Evolutionary conservation across 2,888 invertebrate species (phyloP), one percentile per base, ranked within the genome.

Genomic region (Lochmaea crataegi): DNA sequence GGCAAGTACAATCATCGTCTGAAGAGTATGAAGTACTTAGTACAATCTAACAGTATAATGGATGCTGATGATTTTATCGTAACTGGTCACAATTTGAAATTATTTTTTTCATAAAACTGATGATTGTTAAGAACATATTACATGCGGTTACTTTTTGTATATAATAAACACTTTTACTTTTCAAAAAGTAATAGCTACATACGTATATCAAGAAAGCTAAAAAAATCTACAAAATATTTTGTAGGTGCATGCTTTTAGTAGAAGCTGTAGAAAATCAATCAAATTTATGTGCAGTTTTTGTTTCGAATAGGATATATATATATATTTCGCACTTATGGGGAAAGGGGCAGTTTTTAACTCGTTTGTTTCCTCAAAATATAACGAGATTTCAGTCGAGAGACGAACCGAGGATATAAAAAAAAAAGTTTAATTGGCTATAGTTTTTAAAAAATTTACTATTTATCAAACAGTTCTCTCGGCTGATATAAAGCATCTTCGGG

Each of bases 161-260:
- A 48, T 2, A 53, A 16, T 53, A 53, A 1, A 56, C 7, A 56
- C 2, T 5, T 5, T 32, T 32, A 32, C 26, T 32, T 32, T 32
- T 5, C 26, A 32, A 32, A 32, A 32, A 32, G 26, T 32, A 22
- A 2, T 22, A 22, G 22, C 22, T 22, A 22, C 22, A 22, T 14
- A n/a, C 9, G n/a, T 14, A 72, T 42, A 51, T 64, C 57, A 48
- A 65, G 14, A 72, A 72, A 68, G 38, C 41, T 68, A 73, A 51
- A 56, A 32, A 45, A 42, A 60, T 42, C 65, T 65, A 73, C 42
- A 32, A 65, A 68, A 45, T 22, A 73, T 41, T 18, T 79, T 82
- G 81, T 81, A 82, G 82, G 81, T 83, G 82, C 82, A 82, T 83
- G 83, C 82, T 78, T 79, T 76, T 68, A 75, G 72, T 76, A 78